Base-by-base conservation (phyloP, 2,113 vertebrate species). In the Chaenocephalus aceratus region DNA sequence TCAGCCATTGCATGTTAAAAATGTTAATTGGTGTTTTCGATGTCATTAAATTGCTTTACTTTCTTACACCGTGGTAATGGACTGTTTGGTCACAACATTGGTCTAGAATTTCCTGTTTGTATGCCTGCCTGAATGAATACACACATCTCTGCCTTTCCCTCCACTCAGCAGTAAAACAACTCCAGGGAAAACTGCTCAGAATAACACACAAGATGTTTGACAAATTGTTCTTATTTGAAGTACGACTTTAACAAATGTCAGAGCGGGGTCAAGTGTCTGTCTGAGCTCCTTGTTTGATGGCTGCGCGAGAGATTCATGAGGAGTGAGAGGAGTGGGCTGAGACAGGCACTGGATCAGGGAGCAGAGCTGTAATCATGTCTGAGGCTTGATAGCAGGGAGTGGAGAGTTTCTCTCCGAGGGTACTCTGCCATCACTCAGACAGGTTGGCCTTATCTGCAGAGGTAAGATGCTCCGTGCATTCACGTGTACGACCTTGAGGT, bases 11-110 rank as follows among this genome's bases (percentile, higher is more conserved):
- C 93, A 95, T 94, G 94, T 90, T 85, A 85, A 86, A 45, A 91
- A 89, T 92, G 89, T 91, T 87, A 64, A 89, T 91, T 92, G 88
- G 80, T 87, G 78, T 93, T 91, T 86, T 85, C 80, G 75, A 88
- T 92, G 90, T 92, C 75, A 94, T 94, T 94, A 94, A 94, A 94
- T 93, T 92, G 90, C 69, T 90, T 93, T 91, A 92, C 92, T 94
- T 94, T 93, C 90, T 83, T 94, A 91, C 68, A 30, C 70, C 53
- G 7, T 78, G 62, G 62, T 58, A 26, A 65, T 83, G 70, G 57
- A 86, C 26, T 82, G 53, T 83, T 75, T 57, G 46, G 26, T 68
- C 46, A 10, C 58, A 62, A 15, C 30, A 30, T 30, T 30, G 30
- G 30, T 30, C 30, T 30, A 30, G 30, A 30, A 10, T 57, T 11